Evolutionary conservation across 2,113 vertebrate species (phyloP).

Genomic region (Ptyas mucosa): DNA sequence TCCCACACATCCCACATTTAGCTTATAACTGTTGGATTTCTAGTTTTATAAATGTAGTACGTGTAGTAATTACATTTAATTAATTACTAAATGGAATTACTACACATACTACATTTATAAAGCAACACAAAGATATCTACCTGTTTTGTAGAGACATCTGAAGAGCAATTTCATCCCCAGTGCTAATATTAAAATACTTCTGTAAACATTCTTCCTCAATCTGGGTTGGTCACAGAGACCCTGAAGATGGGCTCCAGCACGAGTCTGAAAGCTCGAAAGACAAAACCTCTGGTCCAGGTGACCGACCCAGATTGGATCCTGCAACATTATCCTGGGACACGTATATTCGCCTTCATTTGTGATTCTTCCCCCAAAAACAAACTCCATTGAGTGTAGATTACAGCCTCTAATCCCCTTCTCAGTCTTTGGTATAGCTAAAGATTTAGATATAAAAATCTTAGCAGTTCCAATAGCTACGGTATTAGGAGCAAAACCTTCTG

Average conservation of each 20-base stretch:
- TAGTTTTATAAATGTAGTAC: neutral
- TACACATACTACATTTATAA: neutral
- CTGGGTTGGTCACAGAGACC: too few species aligned
- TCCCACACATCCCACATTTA: neutral
- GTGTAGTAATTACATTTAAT: neutral
- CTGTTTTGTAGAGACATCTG: neutral
- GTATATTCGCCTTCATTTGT: too few species aligned
- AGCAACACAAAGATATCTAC: neutral
- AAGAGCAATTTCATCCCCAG: neutral
- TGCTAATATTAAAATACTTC: neutral
- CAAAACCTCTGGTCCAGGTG: too few species aligned
- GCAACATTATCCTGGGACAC: too few species aligned
- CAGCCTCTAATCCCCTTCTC: neutral
- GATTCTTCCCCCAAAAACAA: neutral
- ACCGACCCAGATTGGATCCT: too few species aligned
- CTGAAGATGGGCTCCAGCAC: too few species aligned
- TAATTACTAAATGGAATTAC: neutral
- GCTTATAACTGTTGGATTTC: neutral
- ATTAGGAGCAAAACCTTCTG: neutral
- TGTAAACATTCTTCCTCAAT: neutral
- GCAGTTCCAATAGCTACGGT: neutral
- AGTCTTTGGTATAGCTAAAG: too few species aligned
- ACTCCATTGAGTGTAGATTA: neutral
- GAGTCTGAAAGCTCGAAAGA: too few species aligned
- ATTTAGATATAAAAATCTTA: too few species aligned